These are phyloP conservation scores for Lagodon rhomboides DNA, from an alignment of 2,797 vertebrate genomes.

Conservation along the genomic window DNA sequence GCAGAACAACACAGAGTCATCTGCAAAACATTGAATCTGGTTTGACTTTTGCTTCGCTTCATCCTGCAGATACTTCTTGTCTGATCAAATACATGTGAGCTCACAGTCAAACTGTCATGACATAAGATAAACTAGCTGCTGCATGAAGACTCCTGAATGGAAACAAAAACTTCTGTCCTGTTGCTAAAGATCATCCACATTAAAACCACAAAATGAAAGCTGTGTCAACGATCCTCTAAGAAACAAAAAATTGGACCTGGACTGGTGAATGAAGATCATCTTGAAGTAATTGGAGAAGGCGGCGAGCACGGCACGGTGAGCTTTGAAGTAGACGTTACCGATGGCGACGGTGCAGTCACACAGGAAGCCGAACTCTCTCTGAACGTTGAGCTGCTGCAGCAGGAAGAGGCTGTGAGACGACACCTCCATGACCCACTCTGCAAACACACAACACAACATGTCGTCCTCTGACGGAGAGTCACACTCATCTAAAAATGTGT, in stretches of 20 bases:
- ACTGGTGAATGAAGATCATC: conserved; percentile 99
- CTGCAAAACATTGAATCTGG: too few species aligned
- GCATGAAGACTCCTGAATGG: not conserved
- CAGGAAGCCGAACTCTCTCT: conserved; percentile 97
- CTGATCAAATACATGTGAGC: not conserved
- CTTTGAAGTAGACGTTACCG: conserved; percentile 99
- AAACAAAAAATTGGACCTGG: conserved; percentile 84
- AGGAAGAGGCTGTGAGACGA: conserved; percentile 94
- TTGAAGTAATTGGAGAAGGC: conserved; percentile 99
- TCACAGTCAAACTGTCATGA: not conserved
- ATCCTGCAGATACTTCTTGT: too few species aligned
- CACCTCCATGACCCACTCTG: conserved; percentile 88
- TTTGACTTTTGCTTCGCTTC: too few species aligned
- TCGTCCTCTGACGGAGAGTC: too few species aligned
- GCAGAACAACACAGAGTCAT: too few species aligned
- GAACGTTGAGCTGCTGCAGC: conserved; percentile 97
- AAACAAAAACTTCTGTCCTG: too few species aligned
- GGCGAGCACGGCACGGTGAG: conserved; percentile 96
- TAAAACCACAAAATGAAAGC: not conserved
- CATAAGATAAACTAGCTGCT: not conserved
- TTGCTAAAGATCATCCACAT: not conserved
- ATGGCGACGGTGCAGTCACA: conserved; percentile 99
- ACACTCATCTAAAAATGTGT: too few species aligned
- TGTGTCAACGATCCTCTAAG: not conserved
- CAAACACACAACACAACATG: not conserved